Evolutionary conservation across 2,113 vertebrate genomes (phyloP).

Genomic region (Phodopus roborovskii): DNA sequence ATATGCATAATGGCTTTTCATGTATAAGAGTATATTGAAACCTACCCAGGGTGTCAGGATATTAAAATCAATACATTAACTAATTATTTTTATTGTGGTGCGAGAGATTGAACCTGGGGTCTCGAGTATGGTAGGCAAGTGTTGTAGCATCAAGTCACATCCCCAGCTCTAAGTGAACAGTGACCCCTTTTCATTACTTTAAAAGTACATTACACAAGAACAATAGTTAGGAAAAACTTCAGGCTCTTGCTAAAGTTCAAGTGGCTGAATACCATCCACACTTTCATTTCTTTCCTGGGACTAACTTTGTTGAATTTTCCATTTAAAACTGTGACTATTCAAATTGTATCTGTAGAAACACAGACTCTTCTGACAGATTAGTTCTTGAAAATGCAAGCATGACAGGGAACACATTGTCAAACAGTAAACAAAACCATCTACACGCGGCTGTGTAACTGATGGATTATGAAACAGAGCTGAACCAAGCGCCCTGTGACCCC

Average conservation of each 20-base stretch:
- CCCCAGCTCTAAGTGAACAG: neutral
- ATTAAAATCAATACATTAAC: neutral
- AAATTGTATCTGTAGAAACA: neutral
- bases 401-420: slow-evolving; percentile 34
- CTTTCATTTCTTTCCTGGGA: neutral
- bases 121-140: neutral
- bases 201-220: no score
- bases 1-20: neutral
- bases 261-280: neutral
- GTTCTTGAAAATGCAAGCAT: neutral
- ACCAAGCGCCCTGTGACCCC: slow-evolving; percentile 68
- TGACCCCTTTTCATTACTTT: neutral
- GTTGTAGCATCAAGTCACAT: neutral
- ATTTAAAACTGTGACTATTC: neutral
- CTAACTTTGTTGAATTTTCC: neutral
- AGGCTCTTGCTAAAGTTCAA: neutral
- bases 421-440: neutral
- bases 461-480: slow-evolving; percentile 29
- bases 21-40: neutral
- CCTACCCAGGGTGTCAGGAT: neutral
- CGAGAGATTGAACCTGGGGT: neutral
- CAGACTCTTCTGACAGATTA: neutral
- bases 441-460: slow-evolving; percentile 37
- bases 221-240: neutral
- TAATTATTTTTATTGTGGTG: neutral